phyloP scores from a whole-genome alignment of 1,140 invertebrate genomes.

The Drosophila ogumai region DNA sequence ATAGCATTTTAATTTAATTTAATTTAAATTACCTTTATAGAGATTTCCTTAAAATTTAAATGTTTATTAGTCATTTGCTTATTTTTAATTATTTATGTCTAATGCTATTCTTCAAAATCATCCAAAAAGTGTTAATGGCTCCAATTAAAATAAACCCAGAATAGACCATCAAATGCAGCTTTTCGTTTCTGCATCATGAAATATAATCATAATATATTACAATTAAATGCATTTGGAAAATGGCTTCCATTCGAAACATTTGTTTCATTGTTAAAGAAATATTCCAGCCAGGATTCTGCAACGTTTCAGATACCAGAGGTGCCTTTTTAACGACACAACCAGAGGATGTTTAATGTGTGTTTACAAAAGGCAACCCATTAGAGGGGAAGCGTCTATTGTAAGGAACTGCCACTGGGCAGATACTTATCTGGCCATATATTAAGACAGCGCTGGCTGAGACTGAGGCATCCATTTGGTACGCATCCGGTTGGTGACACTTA shows the following conservation, averaged over 20 bases:
- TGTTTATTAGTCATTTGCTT: no score
- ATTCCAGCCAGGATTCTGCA: constrained; percentile 3
- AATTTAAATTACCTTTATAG: no score
- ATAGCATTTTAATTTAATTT: no score
- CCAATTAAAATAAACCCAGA: neutral
- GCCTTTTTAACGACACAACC: constrained; percentile 31
- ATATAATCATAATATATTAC: constrained; percentile 4
- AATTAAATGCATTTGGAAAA: constrained; percentile 13
- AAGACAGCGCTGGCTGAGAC: constrained; percentile 27
- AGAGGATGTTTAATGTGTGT: constrained; percentile 39
- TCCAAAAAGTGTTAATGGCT: no score
- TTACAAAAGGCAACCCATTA: constrained; percentile 29
- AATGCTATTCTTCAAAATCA: no score
- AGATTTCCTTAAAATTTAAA: no score
- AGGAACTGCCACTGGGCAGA: constrained; percentile 42
- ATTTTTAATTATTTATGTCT: no score
- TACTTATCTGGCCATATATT: constrained; percentile 52
- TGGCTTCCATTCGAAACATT: neutral
- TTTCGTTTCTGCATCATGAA: neutral
- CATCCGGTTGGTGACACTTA: constrained; percentile 62
- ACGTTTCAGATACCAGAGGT: constrained; percentile 8
- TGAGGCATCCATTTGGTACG: constrained; percentile 44
- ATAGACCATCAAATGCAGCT: neutral
- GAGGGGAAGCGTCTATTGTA: constrained; percentile 23
- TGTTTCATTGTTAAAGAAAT: constrained; percentile 1